Base-by-base conservation (phyloP, 1,140 invertebrate species). In the Drosophila nikananu region DNA sequence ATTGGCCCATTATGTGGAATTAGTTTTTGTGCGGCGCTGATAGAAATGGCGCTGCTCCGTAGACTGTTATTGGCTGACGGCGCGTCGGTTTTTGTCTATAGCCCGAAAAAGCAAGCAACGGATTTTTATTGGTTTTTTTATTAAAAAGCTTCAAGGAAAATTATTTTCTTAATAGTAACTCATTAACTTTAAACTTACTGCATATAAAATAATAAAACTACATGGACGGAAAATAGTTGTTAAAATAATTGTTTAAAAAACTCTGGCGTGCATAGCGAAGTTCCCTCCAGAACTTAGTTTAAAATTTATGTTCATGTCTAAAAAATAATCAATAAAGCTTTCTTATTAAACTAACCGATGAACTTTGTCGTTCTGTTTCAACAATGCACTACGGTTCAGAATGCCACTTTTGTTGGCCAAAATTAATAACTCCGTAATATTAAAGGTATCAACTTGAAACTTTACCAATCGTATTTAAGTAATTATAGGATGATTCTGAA, bases 1-100 rank as follows among this genome's bases (percentile, higher is more conserved):
- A 87, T 87, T 87, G 84, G 86, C 54, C 84, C 84, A 89, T 89
- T 89, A 87, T 89, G 59, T 87, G 74, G 68, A 89, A 87, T 87
- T 89, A 81, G 81, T 79, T 89, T 87, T 89, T 87, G 44, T 44
- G 60, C 41, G 66, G 48, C 60, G 60, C 62, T 74, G 64, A 78
- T 83, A 80, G 70, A 77, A 87, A 87, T 89, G 86, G 84, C 86
- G 81, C 64, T 61, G 61, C 71, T 82, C 74, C 77, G 27, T 81
- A 70, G 77, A 72, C 74, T 78, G 86, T 76, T 83, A 90, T 89
- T 89, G 84, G 84, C 78, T 79, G 75, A 25, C n/a, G 42, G 10
- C 9, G 48, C 21, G 42, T 15, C 12, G 48, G 32, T 23, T n/a
- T 52, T 41, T n/a, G 64, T 49, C 15, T 8, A 49, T 27, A 42